Base-by-base conservation (phyloP, 2,888 invertebrate genomes). In the Ametastegia equiseti region DNA sequence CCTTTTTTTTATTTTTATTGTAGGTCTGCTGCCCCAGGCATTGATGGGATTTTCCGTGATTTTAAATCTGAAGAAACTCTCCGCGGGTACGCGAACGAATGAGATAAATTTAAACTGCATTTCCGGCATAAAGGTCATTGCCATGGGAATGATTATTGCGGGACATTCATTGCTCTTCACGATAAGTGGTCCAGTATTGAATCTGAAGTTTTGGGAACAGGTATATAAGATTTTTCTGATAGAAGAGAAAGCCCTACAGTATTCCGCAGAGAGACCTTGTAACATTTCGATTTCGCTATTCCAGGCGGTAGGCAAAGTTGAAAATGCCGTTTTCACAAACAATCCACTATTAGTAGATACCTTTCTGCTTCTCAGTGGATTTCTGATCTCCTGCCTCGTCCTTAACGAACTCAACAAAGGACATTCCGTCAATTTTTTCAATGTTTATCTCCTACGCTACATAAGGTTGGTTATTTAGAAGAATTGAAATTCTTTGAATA, bases 341-440 rank as follows among this genome's bases (percentile, higher is more conserved):
- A 95, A 95, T 84, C 93, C 95, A 1, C 91, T 96, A 6, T 92
- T 96, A 13, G 96, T 96, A n/a, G 96, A 96, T 86, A 94, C 95
- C 0, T 96, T 96, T 88, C 91, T 96, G 81, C 92, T 96, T 86
- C 91, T 96, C 47, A 95, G 96, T 86, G 96, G 95, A 6, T 96
- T 96, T 88, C 92, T 96, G 33, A 94, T 96, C 90, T 93, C 94
- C 84, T 93, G 95, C 81, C 92, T 96, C n/a, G 91, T 96, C 1
- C 92, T 96, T 2, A 91, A 94, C 27, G 95, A 96, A 89, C 89
- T 96, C 83, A 95, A 96, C 85, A 95, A 95, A 88, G 92, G 95
- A 83, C 93, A 94, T 84, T 88, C 87, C 39, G 84, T 96, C 5
- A 96, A 96, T 90, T 92, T 95, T 82, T 85, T 94, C 39, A 90